phyloP scores from a whole-genome alignment of 2,113 vertebrate species.

The Emydura subglobosa region DNA sequence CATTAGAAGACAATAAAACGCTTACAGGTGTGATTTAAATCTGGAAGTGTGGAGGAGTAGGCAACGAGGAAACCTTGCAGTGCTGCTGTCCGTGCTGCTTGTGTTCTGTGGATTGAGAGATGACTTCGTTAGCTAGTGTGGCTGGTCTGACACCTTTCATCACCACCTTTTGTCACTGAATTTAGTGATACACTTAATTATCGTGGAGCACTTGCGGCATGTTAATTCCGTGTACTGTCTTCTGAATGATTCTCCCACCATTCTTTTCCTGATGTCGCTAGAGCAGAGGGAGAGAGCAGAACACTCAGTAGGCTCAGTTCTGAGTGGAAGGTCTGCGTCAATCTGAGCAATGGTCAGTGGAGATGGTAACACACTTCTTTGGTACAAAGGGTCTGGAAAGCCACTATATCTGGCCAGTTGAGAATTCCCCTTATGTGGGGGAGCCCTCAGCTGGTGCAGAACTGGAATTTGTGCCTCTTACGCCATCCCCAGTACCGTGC shows the following conservation, averaged over 20 bases:
- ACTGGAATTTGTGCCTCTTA: background rate
- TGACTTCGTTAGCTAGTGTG: background rate
- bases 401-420: accelerated
- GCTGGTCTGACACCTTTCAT: background rate
- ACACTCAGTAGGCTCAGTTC: background rate
- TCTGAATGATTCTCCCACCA: background rate
- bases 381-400: background rate
- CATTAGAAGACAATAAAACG: background rate
- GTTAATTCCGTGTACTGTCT: background rate
- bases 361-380: background rate
- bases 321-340: background rate
- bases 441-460: background rate
- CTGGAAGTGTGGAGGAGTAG: background rate
- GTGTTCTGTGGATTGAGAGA: background rate
- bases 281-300: background rate
- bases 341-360: no score
- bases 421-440: background rate
- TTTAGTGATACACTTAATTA: background rate
- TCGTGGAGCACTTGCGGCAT: background rate
- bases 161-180: background rate
- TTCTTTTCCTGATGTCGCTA: background rate
- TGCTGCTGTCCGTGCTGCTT: background rate
- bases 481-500: background rate
- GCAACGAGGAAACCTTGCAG: background rate
- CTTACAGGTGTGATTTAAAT: background rate